Evolutionary conservation across 1,140 invertebrate genomes (phyloP).

Genomic region (Pissodes strobi): DNA sequence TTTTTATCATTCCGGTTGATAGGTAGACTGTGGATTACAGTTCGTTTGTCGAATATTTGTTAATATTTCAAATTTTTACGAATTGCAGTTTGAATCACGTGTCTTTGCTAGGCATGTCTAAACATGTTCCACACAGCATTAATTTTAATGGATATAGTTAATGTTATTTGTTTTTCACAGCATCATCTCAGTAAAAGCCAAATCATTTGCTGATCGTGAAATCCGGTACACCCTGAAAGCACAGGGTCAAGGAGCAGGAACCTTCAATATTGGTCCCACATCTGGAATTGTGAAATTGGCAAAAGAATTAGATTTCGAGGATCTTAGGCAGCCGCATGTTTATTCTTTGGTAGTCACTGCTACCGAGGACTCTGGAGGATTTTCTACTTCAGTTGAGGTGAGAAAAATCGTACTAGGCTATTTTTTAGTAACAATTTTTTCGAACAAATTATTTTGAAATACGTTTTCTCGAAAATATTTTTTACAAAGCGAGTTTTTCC

Average conservation of each 20-base stretch:
- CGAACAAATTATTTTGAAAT: too few species aligned
- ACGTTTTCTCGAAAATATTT: too few species aligned
- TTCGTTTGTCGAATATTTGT: too few species aligned
- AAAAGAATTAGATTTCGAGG: constrained; percentile 94
- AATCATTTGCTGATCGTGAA: constrained; percentile 93
- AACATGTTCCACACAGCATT: background rate
- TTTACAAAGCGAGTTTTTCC: too few species aligned
- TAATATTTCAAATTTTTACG: too few species aligned
- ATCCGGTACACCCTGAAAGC: constrained; percentile 93
- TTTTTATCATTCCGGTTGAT: too few species aligned
- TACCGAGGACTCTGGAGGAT: constrained; percentile 93
- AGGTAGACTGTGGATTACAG: too few species aligned
- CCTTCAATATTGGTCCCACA: constrained; percentile 92
- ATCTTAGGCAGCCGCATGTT: constrained; percentile 88
- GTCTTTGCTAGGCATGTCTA: too few species aligned
- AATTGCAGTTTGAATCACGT: too few species aligned
- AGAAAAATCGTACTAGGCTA: too few species aligned
- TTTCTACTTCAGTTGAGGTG: constrained; percentile 93
- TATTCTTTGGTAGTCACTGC: constrained; percentile 91
- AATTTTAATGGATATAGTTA: too few species aligned
- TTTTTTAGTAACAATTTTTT: too few species aligned
- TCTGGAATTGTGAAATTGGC: constrained; percentile 93
- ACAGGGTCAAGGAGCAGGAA: constrained; percentile 90
- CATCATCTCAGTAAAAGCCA: constrained; percentile 94
- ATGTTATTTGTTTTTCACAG: constrained; percentile 65